Percentiles rank a stretch among this genome's conserved stretches.
phyloP scores from a whole-genome alignment of 2,113 vertebrate species.

The Rhodinocichla rosea region DNA sequence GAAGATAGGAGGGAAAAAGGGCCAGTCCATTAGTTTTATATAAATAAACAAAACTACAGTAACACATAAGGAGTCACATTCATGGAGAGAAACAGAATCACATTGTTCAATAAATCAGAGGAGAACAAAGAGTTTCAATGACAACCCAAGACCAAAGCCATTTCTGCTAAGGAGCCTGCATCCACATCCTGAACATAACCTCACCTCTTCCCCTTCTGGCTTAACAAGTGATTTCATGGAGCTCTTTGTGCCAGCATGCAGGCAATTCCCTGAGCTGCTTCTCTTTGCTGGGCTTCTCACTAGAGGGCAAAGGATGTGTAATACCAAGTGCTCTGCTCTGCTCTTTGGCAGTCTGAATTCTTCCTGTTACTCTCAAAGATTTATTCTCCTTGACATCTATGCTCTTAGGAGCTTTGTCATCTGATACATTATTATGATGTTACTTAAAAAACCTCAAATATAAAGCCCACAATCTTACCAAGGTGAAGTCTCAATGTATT shows the following conservation, averaged over 20 bases:
- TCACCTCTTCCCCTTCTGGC: not conserved
- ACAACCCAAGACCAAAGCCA: not conserved
- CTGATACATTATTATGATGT: not conserved
- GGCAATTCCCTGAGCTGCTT: not conserved
- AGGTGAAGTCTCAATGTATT: not conserved
- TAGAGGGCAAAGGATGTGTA: not conserved
- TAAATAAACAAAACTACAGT: not conserved
- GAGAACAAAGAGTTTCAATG: conserved; percentile 48
- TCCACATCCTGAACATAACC: not conserved
- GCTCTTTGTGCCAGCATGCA: not conserved
- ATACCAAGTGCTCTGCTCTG: not conserved
- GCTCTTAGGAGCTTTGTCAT: not conserved
- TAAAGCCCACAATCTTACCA: not conserved
- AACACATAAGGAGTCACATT: not conserved
- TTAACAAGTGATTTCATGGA: not conserved
- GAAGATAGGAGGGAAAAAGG: not conserved
- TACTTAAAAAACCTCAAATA: not conserved
- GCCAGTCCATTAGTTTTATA: not conserved
- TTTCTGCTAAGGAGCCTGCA: not conserved
- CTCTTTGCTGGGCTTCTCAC: not conserved
- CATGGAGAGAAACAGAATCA: not conserved
- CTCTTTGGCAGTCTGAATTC: not conserved
- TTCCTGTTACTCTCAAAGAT: not conserved
- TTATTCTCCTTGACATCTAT: not conserved
- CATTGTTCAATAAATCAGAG: conserved; percentile 5